These are phyloP conservation scores for Pogonomyrmex barbatus DNA, from an alignment of 1,140 invertebrate species.

Conservation along the genomic window DNA sequence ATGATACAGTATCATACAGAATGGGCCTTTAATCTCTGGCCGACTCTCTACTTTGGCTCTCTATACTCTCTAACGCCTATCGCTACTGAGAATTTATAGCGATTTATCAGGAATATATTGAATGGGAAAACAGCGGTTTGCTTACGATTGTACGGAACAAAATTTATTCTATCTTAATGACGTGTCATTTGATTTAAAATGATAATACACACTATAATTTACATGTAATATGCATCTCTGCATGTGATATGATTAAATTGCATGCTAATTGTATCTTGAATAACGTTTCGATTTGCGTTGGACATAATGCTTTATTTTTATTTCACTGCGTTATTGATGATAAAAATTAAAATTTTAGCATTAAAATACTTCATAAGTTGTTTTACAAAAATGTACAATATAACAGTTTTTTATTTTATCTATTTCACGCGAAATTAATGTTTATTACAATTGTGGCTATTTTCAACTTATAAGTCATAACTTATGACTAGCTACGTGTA, in stretches of 20 bases:
- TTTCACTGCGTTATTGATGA: conserved; percentile 14
- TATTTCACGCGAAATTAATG: background rate
- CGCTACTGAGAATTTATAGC: conserved; percentile 35
- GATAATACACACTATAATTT: background rate
- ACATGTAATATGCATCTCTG: background rate
- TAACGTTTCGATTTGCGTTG: background rate
- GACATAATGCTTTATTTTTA: conserved; percentile 27
- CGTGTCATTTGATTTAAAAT: conserved; percentile 19
- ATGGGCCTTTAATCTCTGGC: background rate
- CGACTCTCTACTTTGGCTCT: conserved; percentile 6
- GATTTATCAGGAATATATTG: conserved; percentile 65
- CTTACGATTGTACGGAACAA: background rate
- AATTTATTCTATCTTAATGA: conserved; percentile 31
- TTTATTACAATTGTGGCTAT: background rate
- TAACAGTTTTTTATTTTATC: conserved; percentile 12
- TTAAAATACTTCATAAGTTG: background rate
- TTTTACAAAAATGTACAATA: conserved; percentile 11
- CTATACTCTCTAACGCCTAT: background rate
- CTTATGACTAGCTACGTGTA: background rate
- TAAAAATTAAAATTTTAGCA: no score
- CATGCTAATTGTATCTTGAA: background rate
- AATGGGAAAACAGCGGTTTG: conserved; percentile 16
- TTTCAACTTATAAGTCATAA: background rate
- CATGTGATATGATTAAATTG: background rate
- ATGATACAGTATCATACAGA: conserved; percentile 10